These are phyloP conservation scores for Drosophila lutescens DNA, from an alignment of 2,888 invertebrate genomes.

Conservation along the genomic window DNA sequence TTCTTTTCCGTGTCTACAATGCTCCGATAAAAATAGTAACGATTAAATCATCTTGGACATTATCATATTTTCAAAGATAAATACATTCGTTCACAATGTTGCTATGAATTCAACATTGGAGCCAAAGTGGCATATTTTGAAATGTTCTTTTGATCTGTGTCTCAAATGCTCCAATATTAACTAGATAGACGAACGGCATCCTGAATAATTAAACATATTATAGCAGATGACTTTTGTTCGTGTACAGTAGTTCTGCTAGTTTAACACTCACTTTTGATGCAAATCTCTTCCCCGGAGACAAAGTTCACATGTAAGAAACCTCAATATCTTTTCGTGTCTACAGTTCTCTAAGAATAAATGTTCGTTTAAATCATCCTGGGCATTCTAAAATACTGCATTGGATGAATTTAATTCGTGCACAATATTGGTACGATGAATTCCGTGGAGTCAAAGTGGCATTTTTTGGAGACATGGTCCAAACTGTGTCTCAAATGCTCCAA, in stretches of 20 bases:
- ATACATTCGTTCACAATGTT: too few species aligned
- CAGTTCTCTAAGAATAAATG: constrained; percentile 10
- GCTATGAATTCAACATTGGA: neutral
- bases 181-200: constrained; percentile 44
- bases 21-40: constrained; percentile 2
- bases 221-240: constrained; percentile 53
- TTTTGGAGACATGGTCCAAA: neutral
- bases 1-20: constrained; percentile 8
- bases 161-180: constrained; percentile 58
- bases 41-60: neutral
- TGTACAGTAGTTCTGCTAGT: constrained; percentile 5
- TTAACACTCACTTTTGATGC: neutral
- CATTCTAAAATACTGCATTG: too few species aligned
- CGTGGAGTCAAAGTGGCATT: constrained; percentile 18
- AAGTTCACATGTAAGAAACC: constrained; percentile 1
- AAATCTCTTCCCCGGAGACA: neutral
- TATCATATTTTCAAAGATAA: too few species aligned
- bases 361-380: constrained; percentile 1
- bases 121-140: constrained; percentile 43
- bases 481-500: constrained; percentile 31
- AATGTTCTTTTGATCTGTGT: constrained; percentile 33
- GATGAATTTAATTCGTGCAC: too few species aligned
- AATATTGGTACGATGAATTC: too few species aligned
- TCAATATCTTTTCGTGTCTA: neutral
- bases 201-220: constrained; percentile 42